Percentiles rank a stretch among this genome's conserved stretches.
These are phyloP conservation scores for Xiphias gladius DNA, from an alignment of 2,113 vertebrate genomes.

Conservation along the genomic window DNA sequence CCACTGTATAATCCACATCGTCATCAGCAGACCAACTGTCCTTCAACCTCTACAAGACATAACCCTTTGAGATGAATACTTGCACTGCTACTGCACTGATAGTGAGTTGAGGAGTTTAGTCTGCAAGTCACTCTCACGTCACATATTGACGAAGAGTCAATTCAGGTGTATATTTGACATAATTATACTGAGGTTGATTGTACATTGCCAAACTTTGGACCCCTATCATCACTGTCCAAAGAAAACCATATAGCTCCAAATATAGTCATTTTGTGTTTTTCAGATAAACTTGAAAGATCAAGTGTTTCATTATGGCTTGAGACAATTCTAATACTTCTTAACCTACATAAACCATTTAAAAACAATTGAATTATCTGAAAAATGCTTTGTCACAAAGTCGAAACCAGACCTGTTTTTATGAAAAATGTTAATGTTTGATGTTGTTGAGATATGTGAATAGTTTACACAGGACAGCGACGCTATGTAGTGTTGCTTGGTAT, in stretches of 20 bases:
- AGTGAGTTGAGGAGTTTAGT: not conserved
- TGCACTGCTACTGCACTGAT: not conserved
- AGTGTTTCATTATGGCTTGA: not conserved
- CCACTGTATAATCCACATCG: not conserved
- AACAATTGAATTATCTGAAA: not conserved
- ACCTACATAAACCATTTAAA: not conserved
- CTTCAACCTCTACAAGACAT: slow-evolving; percentile 8
- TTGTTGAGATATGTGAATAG: too few species aligned
- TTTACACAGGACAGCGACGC: too few species aligned
- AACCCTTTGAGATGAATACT: not conserved
- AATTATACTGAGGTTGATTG: not conserved
- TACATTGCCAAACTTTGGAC: not conserved
- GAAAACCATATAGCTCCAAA: not conserved
- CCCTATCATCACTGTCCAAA: not conserved
- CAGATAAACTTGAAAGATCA: not conserved
- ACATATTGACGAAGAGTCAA: not conserved
- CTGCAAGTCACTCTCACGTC: not conserved
- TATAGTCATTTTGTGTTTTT: not conserved
- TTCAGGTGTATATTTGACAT: not conserved
- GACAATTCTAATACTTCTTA: not conserved
- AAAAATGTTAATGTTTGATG: not conserved
- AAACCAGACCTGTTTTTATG: too few species aligned
- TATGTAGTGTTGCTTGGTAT: too few species aligned
- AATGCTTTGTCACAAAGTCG: not conserved
- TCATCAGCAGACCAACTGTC: not conserved